Base-by-base conservation (phyloP, 1,140 invertebrate genomes). In the Drosophila parabipectinata region DNA sequence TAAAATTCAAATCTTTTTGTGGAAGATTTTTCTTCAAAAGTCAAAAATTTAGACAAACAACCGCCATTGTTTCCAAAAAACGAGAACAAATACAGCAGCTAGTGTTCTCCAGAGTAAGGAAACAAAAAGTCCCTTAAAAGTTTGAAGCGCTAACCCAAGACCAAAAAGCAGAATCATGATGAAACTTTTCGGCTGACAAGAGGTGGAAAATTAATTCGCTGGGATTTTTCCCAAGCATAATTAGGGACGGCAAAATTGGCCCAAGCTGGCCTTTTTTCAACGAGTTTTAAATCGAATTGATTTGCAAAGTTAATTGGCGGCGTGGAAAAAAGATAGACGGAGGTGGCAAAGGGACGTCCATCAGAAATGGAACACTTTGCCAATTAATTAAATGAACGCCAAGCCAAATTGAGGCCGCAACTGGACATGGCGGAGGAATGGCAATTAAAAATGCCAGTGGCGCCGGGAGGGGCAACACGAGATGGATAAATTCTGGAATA, bases 341-440 rank as follows among this genome's bases (percentile, higher is more conserved):
- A 26, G n/a, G 12, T 21, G 15, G 8, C 24, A 15, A 14, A 44
- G 15, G 41, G 41, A 47, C 51, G 54, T 28, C 45, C 48, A 44
- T 14, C 21, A 37, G 45, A 51, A 66, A 60, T 44, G 7, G 37
- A 59, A 75, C 55, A 63, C 77, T 75, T 78, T 84, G 26, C 30
- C 81, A 84, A 84, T 84, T 85, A 84, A 77, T 66, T 62, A 77
- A 84, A 73, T 64, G 61, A 32, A 67, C 54, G 48, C 48, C 63
- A 78, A 59, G 55, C 45, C 37, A 64, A 61, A 81, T 57, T 45
- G 39, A 52, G 50, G 52, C 56, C 59, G 47, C 30, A 48, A 51
- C 21, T 32, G 58, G 39, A 59, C 59, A 63, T 51, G 55, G 24
- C 51, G 30, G 51, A 54, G 67, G 57, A 80, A 61, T 53, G 64